phyloP scores from a whole-genome alignment of 2,888 invertebrate genomes.

The Lasioglossum calceatum region DNA sequence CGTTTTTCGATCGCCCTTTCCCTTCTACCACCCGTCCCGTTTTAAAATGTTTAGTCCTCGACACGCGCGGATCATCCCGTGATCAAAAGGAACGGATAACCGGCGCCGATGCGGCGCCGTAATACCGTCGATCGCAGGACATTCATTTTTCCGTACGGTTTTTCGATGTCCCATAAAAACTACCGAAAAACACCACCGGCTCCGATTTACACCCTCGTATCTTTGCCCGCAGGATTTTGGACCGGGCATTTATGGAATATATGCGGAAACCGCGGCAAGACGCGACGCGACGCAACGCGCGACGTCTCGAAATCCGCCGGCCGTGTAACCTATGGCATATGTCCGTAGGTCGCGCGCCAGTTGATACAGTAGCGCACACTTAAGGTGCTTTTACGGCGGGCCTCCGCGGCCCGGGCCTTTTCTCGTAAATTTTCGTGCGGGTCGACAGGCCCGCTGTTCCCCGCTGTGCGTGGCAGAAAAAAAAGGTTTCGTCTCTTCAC shows the following conservation, averaged over 20 bases:
- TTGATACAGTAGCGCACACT: neutral
- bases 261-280: slow-evolving; percentile 21
- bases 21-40: neutral
- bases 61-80: neutral
- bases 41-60: neutral
- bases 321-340: slow-evolving; percentile 43
- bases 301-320: slow-evolving; percentile 38
- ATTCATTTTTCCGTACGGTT: slow-evolving; percentile 29
- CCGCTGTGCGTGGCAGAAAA: no score
- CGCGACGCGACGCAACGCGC: neutral
- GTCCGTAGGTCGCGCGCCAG: neutral
- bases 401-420: no score
- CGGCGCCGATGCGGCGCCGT: neutral
- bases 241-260: slow-evolving; percentile 56
- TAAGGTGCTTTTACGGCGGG: no score
- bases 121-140: neutral
- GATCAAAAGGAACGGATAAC: neutral
- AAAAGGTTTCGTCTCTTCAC: no score
- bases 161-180: slow-evolving; percentile 31
- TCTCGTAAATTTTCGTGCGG: no score
- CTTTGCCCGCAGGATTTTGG: slow-evolving; percentile 7
- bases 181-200: neutral
- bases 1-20: neutral
- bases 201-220: slow-evolving; percentile 42
- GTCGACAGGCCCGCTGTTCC: no score